These are phyloP conservation scores for Tonatia bakeri DNA, from an alignment of 2,113 vertebrate species.

Conservation along the genomic window DNA sequence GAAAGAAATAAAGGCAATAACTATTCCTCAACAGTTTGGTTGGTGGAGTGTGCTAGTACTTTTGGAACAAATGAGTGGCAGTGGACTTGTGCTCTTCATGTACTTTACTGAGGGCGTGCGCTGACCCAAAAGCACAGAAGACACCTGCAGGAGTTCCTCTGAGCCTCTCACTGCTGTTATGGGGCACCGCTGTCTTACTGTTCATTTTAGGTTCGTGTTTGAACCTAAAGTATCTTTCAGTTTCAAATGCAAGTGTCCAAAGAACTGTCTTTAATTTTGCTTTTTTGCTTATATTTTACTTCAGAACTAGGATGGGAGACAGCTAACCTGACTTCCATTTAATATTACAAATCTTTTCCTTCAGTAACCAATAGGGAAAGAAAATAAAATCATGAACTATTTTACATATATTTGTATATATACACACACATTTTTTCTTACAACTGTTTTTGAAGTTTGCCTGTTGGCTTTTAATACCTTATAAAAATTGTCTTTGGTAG, in stretches of 20 bases:
- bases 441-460: slow-evolving; percentile 7
- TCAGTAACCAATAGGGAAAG: not conserved
- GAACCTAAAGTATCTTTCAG: not conserved
- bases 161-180: slow-evolving; percentile 47
- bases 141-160: not conserved
- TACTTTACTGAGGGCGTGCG: not conserved
- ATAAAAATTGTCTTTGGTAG: slow-evolving; percentile 35
- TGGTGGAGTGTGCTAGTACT: not conserved
- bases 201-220: not conserved
- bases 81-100: slow-evolving; percentile 36
- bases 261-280: not conserved
- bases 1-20: not conserved
- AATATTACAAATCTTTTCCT: not conserved
- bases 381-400: slow-evolving; percentile 2
- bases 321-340: not conserved
- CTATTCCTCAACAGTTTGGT: not conserved
- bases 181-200: not conserved
- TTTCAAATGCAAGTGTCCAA: slow-evolving; percentile 13
- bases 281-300: not conserved
- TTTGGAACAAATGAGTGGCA: slow-evolving; percentile 33
- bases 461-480: slow-evolving; percentile 24
- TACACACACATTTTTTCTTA: not conserved
- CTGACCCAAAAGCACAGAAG: slow-evolving; percentile 21
- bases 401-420: not conserved
- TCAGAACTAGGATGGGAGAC: not conserved